Conservation (phyloP, 2,888 invertebrate genomes). For the Sarcophaga caerulescens region DNA sequence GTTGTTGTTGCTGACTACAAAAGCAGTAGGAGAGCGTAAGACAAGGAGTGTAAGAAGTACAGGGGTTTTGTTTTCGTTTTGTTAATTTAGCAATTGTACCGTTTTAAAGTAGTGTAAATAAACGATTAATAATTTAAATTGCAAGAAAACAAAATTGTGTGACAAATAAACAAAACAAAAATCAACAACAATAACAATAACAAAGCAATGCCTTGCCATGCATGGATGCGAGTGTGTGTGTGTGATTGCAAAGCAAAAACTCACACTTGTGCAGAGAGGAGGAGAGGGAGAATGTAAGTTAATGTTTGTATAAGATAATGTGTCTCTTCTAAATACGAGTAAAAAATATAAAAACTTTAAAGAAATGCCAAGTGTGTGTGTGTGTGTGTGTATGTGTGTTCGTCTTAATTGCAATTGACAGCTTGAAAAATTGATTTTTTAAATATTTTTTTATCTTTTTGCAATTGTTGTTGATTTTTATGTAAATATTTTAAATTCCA, state of each 20-base stretch:
- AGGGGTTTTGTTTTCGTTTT: not conserved
- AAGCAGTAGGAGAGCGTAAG: no score
- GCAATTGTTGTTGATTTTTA: conserved; percentile 9
- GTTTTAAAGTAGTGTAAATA: conserved; percentile 48
- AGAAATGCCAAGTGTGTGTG: no score
- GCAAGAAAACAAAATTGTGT: conserved; percentile 37
- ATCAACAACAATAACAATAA: conserved; percentile 7
- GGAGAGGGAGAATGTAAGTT: no score
- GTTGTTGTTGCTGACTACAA: not conserved
- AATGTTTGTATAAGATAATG: no score
- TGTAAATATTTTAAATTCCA: conserved; percentile 55
- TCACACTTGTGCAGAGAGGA: no score
- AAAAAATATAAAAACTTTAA: no score
- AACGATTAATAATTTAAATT: conserved; percentile 56
- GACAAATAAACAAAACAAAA: conserved; percentile 23
- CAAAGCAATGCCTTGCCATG: not conserved
- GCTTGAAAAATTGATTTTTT: conserved; percentile 61
- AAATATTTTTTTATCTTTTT: conserved; percentile 2
- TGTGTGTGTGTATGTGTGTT: not conserved
- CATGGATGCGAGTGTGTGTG: no score
- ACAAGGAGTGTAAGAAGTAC: no score
- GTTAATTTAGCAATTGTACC: conserved; percentile 44
- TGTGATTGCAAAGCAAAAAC: no score
- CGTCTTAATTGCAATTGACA: conserved; percentile 61
- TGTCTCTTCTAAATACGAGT: no score